Evolutionary conservation across 2,888 invertebrate genomes (phyloP).

Genomic region (Rhamnusium bicolor): DNA sequence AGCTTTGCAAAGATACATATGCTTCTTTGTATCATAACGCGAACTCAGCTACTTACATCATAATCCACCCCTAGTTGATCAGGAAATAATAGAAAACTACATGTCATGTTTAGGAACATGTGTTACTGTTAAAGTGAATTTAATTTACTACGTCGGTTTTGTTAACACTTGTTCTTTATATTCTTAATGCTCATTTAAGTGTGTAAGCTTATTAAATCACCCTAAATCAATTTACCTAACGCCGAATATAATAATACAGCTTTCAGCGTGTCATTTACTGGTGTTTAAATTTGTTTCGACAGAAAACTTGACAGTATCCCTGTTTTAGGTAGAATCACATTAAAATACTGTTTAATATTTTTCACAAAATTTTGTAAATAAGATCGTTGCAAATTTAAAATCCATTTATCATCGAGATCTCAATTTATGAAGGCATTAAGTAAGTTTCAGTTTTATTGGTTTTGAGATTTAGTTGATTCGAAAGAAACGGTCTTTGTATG

Average conservation of each 20-base stretch:
- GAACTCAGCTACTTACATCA: conserved; percentile 61
- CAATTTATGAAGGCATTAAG: too few species aligned
- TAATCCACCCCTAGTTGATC: conserved; percentile 61
- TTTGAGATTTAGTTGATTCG: too few species aligned
- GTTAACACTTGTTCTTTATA: conserved; percentile 53
- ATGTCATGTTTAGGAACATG: conserved; percentile 66
- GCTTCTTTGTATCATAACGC: neutral
- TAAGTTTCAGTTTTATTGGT: too few species aligned
- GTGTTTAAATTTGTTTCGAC: too few species aligned
- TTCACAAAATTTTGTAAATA: too few species aligned
- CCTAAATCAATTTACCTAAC: conserved; percentile 35
- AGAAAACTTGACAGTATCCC: too few species aligned
- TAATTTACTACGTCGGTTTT: conserved; percentile 54
- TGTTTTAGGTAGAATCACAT: too few species aligned
- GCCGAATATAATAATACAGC: conserved; percentile 31
- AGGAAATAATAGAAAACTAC: conserved; percentile 59
- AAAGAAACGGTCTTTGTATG: too few species aligned
- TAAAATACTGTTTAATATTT: neutral
- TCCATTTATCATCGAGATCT: too few species aligned
- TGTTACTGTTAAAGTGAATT: conserved; percentile 60
- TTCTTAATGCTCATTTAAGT: conserved; percentile 51
- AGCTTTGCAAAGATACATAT: neutral
- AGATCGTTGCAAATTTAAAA: too few species aligned
- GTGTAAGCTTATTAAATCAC: conserved; percentile 48
- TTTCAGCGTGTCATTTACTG: neutral